Percentiles rank a stretch among this genome's conserved stretches.
phyloP scores from a whole-genome alignment of 2,888 invertebrate species.

The Brassicogethes aeneus region DNA sequence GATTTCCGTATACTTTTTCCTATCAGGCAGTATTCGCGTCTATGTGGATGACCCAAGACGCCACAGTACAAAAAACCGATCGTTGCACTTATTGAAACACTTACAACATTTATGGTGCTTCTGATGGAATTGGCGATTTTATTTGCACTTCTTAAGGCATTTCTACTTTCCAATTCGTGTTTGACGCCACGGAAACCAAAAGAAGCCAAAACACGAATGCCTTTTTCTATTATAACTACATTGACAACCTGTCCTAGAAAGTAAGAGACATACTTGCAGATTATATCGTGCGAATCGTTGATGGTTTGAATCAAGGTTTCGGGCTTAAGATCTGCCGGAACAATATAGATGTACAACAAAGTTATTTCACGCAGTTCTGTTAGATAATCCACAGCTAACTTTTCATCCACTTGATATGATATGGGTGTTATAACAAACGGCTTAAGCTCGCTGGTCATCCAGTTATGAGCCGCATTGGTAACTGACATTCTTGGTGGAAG shows the following conservation, averaged over 20 bases:
- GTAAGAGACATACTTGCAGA: neutral
- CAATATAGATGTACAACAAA: neutral
- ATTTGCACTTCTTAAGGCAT: neutral
- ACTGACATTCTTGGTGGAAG: neutral
- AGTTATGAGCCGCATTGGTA: neutral
- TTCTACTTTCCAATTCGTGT: neutral
- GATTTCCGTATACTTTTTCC: neutral
- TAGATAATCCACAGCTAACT: neutral
- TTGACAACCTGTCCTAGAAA: neutral
- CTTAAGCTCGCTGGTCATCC: neutral
- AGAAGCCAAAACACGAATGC: neutral
- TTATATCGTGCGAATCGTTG: neutral
- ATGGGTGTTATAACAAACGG: neutral
- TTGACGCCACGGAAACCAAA: neutral
- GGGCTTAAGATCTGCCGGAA: neutral
- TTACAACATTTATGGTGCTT: neutral
- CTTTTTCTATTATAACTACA: neutral
- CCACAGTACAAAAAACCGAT: neutral
- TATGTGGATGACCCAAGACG: neutral
- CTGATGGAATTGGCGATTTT: neutral
- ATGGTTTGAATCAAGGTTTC: neutral
- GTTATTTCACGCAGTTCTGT: neutral
- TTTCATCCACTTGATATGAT: neutral
- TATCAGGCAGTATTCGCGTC: neutral
- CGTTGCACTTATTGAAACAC: neutral